Base-by-base conservation (phyloP, 2,888 invertebrate species). In the Mystacides longicornis region DNA sequence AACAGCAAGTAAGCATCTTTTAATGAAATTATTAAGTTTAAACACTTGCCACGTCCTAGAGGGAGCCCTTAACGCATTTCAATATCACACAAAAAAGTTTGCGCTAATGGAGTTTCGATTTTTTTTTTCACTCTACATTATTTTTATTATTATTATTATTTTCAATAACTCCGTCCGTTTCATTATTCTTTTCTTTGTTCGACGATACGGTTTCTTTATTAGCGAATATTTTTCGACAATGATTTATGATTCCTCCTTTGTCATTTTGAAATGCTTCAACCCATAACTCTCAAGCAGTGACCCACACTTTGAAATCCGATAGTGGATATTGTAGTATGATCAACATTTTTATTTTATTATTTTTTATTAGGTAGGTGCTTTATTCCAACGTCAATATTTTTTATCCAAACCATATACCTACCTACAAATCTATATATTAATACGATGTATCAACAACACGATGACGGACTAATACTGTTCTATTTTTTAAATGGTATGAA, bases 11-110 rank as follows among this genome's bases (percentile, higher is more conserved):
- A 61, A 61, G 59, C 58, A 59, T 58, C 50, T 61, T 61, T 61
- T 61, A 61, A 61, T 61, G 60, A 61, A 61, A 61, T 61, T 61
- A 61, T 60, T 59, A 61, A 59, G 60, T 61, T 59, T 61, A 57
- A 51, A 50, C 60, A 56, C 54, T 54, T 42, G 51, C 45, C 37
- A 37, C 37, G 14, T 16, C 37, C n/a, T 16, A 37, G 37, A 37
- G 7, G 14, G 37, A 37, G 16, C 16, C n/a, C n/a, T n/a, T n/a
- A n/a, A n/a, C n/a, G n/a, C n/a, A n/a, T 37, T 37, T n/a, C 16
- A 37, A 37, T 37, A 37, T 4, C 16, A 14, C 3, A 37, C 14
- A 3, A 37, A 37, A 37, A 37, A 37, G 27, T 14, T 49, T 37
- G 27, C 48, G 52, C 60, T 60, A 60, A 60, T 60, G 56, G 60